These are phyloP conservation scores for Morone saxatilis DNA, from an alignment of 2,113 vertebrate genomes.

Conservation along the genomic window DNA sequence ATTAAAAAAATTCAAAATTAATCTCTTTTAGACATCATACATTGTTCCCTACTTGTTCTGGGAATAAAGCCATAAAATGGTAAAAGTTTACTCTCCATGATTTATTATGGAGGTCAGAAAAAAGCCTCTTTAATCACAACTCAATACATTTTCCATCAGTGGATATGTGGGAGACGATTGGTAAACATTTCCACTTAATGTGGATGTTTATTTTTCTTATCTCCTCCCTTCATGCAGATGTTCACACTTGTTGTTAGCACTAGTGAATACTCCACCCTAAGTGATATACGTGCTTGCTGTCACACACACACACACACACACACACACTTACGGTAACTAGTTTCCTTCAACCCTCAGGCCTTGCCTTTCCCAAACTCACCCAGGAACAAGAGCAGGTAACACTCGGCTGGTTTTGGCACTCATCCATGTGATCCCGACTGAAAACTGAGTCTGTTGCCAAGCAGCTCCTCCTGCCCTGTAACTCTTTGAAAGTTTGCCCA, in stretches of 20 bases:
- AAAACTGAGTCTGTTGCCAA: slow-evolving; percentile 68
- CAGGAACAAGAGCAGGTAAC: slow-evolving; percentile 77
- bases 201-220: slow-evolving; percentile 2
- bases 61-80: neutral
- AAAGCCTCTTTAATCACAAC: neutral
- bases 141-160: neutral
- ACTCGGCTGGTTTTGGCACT: slow-evolving; percentile 73
- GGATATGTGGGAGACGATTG: slow-evolving; percentile 8
- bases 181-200: too few relatives aligned
- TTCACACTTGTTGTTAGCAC: slow-evolving; percentile 41
- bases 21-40: neutral
- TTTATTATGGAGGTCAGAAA: neutral
- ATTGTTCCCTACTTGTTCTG: neutral
- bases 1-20: neutral
- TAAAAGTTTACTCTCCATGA: neutral
- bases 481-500: slow-evolving; percentile 60
- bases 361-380: slow-evolving; percentile 69
- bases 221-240: slow-evolving; percentile 55
- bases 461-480: slow-evolving; percentile 58
- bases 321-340: slow-evolving; percentile 71
- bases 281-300: slow-evolving; percentile 47
- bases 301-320: slow-evolving; percentile 42
- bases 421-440: slow-evolving; percentile 68
- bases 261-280: slow-evolving; percentile 53
- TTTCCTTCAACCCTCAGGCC: slow-evolving; percentile 66